Evolutionary conservation across 2,113 vertebrate species (phyloP).

Genomic region (Pollimyrus isidori): DNA sequence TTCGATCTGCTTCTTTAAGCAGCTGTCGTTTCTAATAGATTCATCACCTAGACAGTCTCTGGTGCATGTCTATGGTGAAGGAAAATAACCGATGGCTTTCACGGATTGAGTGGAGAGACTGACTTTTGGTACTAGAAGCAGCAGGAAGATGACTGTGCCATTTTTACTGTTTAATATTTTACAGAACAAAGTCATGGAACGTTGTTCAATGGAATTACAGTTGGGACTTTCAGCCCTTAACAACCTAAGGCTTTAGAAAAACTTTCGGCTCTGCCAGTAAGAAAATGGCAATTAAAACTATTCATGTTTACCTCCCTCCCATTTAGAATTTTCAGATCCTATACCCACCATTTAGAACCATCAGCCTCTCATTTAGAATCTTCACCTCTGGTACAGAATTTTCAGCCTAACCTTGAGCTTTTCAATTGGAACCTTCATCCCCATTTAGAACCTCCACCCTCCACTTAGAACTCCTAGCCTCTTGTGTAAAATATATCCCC

Average conservation of each 20-base stretch:
- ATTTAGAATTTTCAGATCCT: not conserved
- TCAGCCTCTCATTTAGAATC: not conserved
- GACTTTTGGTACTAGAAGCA: constrained; percentile 20
- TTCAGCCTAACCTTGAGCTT: not conserved
- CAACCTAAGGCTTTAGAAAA: not conserved
- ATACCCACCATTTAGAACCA: not conserved
- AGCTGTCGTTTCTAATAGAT: constrained; percentile 43
- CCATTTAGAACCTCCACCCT: not conserved
- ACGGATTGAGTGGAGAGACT: constrained; percentile 25
- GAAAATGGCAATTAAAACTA: not conserved
- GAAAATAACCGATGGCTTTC: constrained; percentile 42
- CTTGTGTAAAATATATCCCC: not conserved
- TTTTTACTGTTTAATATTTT: not conserved
- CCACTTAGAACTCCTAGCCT: not conserved
- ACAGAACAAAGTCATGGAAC: not conserved
- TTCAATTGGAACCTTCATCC: not conserved
- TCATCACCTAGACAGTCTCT: constrained; percentile 28
- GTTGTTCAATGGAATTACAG: not conserved
- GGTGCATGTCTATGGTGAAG: not conserved
- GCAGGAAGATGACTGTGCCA: not conserved
- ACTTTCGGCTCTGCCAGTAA: not conserved
- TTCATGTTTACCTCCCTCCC: not conserved
- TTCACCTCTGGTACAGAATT: not conserved
- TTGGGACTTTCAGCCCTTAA: not conserved
- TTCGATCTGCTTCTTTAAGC: constrained; percentile 46